Evolutionary conservation across 2,113 vertebrate species (phyloP).

Genomic region (Xyliphius kryptos): DNA sequence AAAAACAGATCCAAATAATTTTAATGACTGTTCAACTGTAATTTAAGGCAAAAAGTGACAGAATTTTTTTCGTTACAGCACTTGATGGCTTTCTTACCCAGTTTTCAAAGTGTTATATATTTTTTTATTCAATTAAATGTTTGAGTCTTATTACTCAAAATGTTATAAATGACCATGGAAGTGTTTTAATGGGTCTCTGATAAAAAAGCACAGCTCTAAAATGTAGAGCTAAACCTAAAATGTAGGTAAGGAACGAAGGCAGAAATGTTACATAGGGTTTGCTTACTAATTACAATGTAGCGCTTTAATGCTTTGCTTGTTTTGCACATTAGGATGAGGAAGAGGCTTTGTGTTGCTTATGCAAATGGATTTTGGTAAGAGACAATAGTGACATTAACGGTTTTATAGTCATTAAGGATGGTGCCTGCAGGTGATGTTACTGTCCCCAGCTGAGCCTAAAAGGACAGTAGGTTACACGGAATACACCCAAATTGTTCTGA

Average conservation of each 20-base stretch:
- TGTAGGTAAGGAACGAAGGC: conserved; percentile 3
- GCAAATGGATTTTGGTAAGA: conserved; percentile 30
- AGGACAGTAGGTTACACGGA: conserved; percentile 11
- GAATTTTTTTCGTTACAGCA: too few relatives aligned
- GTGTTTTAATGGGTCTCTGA: too few relatives aligned
- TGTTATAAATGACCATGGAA: too few relatives aligned
- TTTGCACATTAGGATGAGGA: conserved; percentile 43
- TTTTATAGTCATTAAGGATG: conserved; percentile 56
- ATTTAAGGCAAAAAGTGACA: too few relatives aligned
- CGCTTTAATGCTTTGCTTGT: conserved; percentile 49
- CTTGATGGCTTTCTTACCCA: too few relatives aligned
- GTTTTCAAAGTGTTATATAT: too few relatives aligned
- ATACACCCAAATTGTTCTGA: conserved; percentile 11
- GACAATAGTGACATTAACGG: conserved; percentile 65
- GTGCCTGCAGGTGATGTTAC: conserved; percentile 37
- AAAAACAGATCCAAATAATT: too few relatives aligned
- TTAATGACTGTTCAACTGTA: too few relatives aligned
- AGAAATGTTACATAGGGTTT: conserved; percentile 29
- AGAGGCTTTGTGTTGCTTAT: conserved; percentile 23
- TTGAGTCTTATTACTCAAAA: too few relatives aligned
- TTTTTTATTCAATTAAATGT: too few relatives aligned
- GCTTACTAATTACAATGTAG: conserved; percentile 52
- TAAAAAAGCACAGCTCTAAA: not conserved
- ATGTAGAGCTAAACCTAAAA: conserved; percentile 5
- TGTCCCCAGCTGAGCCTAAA: conserved; percentile 12